A percentile compares a stretch with the other conserved stretches of the same genome.
phyloP scores from a whole-genome alignment of 2,888 invertebrate species.

The Andrena hattorfiana region DNA sequence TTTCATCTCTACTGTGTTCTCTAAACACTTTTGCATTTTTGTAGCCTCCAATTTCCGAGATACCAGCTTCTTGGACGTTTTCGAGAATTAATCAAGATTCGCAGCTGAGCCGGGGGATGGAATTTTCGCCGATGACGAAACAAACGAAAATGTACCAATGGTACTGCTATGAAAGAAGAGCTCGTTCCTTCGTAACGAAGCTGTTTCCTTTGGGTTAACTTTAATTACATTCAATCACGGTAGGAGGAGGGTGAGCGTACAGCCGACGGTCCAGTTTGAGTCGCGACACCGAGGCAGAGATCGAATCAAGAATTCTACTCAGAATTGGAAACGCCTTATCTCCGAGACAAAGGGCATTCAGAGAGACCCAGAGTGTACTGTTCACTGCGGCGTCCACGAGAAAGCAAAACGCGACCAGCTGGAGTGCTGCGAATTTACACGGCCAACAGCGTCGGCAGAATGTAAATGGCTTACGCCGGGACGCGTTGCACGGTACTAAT shows the following conservation, averaged over 20 bases:
- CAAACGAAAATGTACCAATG: no score
- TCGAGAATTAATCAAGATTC: no score
- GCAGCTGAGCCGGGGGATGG: no score
- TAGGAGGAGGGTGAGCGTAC: no score
- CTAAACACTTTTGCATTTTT: background rate
- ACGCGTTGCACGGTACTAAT: constrained; percentile 10
- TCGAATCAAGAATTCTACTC: constrained; percentile 17
- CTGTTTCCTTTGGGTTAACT: background rate
- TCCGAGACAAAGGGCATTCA: background rate
- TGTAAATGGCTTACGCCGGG: constrained; percentile 14
- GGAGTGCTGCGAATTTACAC: constrained; percentile 6
- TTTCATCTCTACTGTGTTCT: background rate
- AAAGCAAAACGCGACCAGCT: constrained; percentile 1
- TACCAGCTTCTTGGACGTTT: no score
- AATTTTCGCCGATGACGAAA: no score
- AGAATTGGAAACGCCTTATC: constrained; percentile 17
- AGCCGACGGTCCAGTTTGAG: background rate
- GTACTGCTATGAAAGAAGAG: no score
- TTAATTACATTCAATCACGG: constrained; percentile 22
- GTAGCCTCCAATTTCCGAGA: background rate
- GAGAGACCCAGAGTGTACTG: no score
- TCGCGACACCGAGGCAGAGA: background rate
- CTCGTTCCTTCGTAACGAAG: background rate
- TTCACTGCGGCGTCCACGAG: background rate
- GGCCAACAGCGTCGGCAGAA: background rate